Percentiles rank a stretch among this genome's conserved stretches.
phyloP scores from a whole-genome alignment of 2,888 invertebrate genomes.

The Caradrina clavipalpis region DNA sequence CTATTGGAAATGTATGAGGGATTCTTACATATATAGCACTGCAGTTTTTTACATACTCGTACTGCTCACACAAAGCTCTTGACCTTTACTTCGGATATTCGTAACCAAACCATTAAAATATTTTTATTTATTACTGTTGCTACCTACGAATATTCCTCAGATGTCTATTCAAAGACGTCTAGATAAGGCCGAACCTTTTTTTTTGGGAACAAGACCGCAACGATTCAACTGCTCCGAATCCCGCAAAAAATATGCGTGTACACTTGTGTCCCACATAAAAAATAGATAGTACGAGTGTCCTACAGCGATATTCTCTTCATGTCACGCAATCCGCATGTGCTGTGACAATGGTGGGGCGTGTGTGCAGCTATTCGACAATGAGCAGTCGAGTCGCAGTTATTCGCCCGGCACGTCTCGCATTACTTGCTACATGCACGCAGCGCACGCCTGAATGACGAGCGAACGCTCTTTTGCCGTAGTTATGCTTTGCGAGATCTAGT shows the following conservation, averaged over 20 bases:
- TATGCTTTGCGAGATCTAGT: slow-evolving; percentile 4
- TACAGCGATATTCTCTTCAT: background rate
- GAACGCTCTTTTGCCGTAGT: slow-evolving; percentile 8
- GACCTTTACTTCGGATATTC: background rate
- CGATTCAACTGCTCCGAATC: too few relatives aligned
- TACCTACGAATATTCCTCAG: too few relatives aligned
- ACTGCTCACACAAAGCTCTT: background rate
- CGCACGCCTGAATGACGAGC: slow-evolving; percentile 35
- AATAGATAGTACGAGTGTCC: too few relatives aligned
- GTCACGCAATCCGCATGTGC: slow-evolving; percentile 28
- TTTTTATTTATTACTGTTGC: too few relatives aligned
- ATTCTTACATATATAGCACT: too few relatives aligned
- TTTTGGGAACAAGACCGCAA: too few relatives aligned
- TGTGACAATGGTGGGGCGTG: slow-evolving; percentile 24
- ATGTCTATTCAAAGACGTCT: too few relatives aligned
- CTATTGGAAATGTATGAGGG: too few relatives aligned
- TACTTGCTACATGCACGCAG: slow-evolving; percentile 32
- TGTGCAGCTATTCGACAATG: slow-evolving; percentile 38
- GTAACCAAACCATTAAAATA: fast-evolving
- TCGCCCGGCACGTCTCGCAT: slow-evolving; percentile 28
- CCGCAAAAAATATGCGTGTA: too few relatives aligned
- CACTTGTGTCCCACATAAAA: too few relatives aligned
- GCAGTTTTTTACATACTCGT: too few relatives aligned
- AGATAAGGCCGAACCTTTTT: too few relatives aligned
- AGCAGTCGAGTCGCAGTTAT: slow-evolving; percentile 9